These are phyloP conservation scores for Hippocampus mohnikei DNA, from an alignment of 2,113 vertebrate genomes.

Conservation along the genomic window DNA sequence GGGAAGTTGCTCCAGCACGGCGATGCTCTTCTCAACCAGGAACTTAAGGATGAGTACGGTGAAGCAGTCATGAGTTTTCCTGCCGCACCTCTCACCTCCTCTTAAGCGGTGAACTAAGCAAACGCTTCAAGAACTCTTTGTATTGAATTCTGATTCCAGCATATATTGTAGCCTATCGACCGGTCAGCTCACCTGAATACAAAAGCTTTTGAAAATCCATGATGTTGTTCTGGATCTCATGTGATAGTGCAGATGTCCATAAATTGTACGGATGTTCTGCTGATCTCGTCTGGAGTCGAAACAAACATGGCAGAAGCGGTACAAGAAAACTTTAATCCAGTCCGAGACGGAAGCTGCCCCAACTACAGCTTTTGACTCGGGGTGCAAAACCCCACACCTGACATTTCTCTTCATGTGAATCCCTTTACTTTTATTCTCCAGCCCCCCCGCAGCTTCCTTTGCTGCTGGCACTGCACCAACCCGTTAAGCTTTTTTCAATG, in stretches of 20 bases:
- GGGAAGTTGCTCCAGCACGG: too few species aligned
- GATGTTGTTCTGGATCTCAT: background rate
- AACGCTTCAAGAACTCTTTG: too few species aligned
- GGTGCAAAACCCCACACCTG: constrained; percentile 23
- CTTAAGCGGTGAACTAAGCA: too few species aligned
- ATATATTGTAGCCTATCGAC: too few species aligned
- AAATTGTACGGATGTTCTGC: constrained; percentile 26
- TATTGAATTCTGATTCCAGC: too few species aligned
- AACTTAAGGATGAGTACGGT: too few species aligned
- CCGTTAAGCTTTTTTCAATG: constrained; percentile 28
- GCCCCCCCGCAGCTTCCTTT: constrained; percentile 18
- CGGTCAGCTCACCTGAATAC: too few species aligned
- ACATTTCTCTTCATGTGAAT: constrained; percentile 29
- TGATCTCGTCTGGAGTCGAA: constrained; percentile 22
- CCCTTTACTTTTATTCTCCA: constrained; percentile 21
- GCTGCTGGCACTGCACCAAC: constrained; percentile 34
- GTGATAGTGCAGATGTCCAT: background rate
- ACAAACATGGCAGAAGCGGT: constrained; percentile 18
- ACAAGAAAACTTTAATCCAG: constrained; percentile 21
- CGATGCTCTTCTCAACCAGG: too few species aligned
- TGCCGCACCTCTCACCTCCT: too few species aligned
- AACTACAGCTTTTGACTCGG: constrained; percentile 19
- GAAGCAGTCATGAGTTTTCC: too few species aligned
- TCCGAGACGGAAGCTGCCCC: constrained; percentile 28
- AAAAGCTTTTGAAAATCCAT: too few species aligned